Conservation (phyloP, 2,113 vertebrate genomes). For the Pampusana beccarii region DNA sequence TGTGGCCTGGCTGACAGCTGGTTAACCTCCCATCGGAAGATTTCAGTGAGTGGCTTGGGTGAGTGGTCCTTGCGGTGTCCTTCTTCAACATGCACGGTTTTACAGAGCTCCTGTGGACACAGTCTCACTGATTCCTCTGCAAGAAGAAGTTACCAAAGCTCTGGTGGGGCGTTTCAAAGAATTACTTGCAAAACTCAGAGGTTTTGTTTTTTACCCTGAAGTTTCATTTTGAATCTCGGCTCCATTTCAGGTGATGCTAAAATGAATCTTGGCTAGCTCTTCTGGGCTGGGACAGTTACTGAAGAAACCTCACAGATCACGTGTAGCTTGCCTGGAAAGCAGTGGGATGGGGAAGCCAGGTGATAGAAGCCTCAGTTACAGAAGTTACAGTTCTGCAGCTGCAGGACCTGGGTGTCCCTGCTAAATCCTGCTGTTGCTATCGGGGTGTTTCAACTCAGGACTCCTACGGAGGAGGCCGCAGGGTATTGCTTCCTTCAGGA, state of each 20-base stretch:
- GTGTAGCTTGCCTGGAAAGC: neutral
- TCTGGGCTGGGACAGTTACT: neutral
- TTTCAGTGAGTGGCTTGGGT: neutral
- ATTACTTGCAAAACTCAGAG: neutral
- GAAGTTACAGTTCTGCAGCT: neutral
- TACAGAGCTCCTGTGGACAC: neutral
- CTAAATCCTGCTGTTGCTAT: neutral
- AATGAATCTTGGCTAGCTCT: neutral
- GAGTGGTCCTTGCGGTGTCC: neutral
- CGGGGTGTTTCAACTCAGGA: neutral
- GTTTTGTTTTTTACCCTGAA: neutral
- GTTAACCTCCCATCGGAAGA: neutral
- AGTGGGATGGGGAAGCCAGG: neutral
- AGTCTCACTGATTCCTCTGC: neutral
- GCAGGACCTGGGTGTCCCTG: neutral
- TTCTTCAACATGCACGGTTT: neutral
- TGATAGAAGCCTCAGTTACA: neutral
- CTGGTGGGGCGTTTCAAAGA: neutral
- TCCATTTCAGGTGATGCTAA: neutral
- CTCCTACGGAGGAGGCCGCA: neutral
- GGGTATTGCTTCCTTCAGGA: neutral
- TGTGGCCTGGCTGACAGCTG: neutral
- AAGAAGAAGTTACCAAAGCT: neutral
- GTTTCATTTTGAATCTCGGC: constrained; percentile 32
- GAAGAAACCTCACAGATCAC: neutral